phyloP scores from a whole-genome alignment of 35 echinoderm and acorn worm genomes.

The Diadema setosum region DNA sequence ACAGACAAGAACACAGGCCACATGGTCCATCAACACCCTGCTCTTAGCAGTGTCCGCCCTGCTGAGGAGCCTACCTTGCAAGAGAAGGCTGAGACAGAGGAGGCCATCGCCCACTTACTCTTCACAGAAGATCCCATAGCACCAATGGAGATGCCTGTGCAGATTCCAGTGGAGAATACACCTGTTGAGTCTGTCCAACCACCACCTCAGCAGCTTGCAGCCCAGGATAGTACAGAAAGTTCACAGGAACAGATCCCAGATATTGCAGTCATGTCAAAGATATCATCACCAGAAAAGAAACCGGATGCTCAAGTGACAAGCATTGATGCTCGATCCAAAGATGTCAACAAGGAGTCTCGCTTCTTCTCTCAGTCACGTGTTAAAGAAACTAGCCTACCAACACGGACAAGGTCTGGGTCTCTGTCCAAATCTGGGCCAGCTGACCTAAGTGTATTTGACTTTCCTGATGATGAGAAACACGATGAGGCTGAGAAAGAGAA shows the following conservation, averaged over 20 bases:
- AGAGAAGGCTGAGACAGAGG: slow-evolving; percentile 49
- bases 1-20: neutral
- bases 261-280: neutral
- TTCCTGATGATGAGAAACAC: neutral
- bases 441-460: slow-evolving; percentile 9
- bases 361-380: neutral
- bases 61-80: slow-evolving; percentile 16
- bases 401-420: neutral
- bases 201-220: neutral
- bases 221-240: neutral
- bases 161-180: neutral
- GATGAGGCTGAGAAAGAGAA: neutral
- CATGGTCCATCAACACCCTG: neutral
- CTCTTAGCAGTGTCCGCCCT: neutral
- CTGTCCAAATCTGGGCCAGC: neutral
- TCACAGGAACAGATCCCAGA: neutral
- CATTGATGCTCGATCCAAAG: neutral
- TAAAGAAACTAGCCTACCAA: neutral
- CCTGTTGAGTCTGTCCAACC: neutral
- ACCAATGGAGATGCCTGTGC: neutral
- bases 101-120: slow-evolving; percentile 39
- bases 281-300: neutral
- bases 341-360: neutral
- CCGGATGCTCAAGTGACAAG: neutral
- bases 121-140: slow-evolving; percentile 21